Base-by-base conservation (phyloP, 2,888 invertebrate species). In the Drosophila eohydei region DNA sequence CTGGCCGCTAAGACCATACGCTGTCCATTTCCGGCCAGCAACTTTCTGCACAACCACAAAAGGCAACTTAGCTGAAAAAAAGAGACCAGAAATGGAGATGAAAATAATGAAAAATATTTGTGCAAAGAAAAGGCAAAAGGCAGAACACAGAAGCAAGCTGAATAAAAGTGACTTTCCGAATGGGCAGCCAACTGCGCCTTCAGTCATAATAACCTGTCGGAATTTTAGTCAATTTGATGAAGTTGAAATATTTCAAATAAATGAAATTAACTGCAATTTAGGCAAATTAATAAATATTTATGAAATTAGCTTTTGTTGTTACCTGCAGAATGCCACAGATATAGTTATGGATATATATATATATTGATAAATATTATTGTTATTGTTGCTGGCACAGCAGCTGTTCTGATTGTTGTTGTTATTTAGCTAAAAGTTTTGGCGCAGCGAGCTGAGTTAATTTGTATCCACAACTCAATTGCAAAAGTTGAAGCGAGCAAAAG, bases 401-500 rank as follows among this genome's bases (percentile, higher is more conserved):
- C 44, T 56, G 59, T 50, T 63, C 48, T 32, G 6, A 32, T 48
- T 50, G 59, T 46, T 77, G 66, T 70, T 78, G 67, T 74, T 85
- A 65, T 89, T 89, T 75, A 71, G 86, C 57, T 73, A 66, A 88
- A 86, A 80, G 68, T 88, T 90, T 71, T 74, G 54, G 66, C 9
- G 80, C 87, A 75, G 89, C 81, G 76, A 90, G 84, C 81, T 80
- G 80, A 90, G 89, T 88, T 87, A 90, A 87, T 87, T 87, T 87
- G 90, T 90, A 87, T 80, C 87, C 82, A 81, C 88, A 87, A 87
- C 89, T 85, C 87, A 85, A 89, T 87, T 89, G 86, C 80, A 77
- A 88, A 87, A 88, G 86, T 87, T 89, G 77, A 88, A 85, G 84
- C 73, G 77, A 74, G 83, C 89, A 83, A 87, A 83, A 86, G 87